Conservation (phyloP, 2,113 vertebrate species). For the Lucifuga dentata region DNA sequence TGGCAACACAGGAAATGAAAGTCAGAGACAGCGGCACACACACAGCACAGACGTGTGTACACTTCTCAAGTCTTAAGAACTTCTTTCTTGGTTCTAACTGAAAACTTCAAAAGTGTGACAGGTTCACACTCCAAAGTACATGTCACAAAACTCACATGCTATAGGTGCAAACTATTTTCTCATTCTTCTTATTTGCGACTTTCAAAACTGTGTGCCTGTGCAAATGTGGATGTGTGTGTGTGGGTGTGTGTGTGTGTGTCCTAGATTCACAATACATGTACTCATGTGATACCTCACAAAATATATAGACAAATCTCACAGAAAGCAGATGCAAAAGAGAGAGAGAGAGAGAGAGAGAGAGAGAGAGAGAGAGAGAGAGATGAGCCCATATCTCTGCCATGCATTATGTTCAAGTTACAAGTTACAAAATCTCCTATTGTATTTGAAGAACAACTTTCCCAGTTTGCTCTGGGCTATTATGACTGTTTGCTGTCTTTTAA, state of each 20-base stretch:
- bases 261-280: too few relatives aligned
- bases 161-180: too few relatives aligned
- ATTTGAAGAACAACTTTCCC: constrained; percentile 38
- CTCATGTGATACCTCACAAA: constrained; percentile 3
- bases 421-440: constrained; percentile 48
- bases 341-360: constrained; percentile 23
- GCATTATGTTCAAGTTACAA: constrained; percentile 41
- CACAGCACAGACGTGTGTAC: background rate
- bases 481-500: constrained; percentile 33
- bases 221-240: background rate
- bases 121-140: constrained; percentile 3
- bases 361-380: constrained; percentile 20
- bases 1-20: background rate
- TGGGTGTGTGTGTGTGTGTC: too few relatives aligned
- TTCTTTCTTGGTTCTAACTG: background rate
- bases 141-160: constrained; percentile 5
- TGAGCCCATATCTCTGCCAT: constrained; percentile 26
- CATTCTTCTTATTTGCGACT: background rate
- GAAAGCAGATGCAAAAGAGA: background rate
- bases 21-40: background rate
- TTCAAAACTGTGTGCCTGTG: background rate
- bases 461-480: constrained; percentile 40
- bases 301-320: constrained; percentile 18
- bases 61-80: background rate
- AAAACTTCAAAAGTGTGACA: background rate